Conservation (phyloP, 2,113 vertebrate genomes). For the Octodon degus region DNA sequence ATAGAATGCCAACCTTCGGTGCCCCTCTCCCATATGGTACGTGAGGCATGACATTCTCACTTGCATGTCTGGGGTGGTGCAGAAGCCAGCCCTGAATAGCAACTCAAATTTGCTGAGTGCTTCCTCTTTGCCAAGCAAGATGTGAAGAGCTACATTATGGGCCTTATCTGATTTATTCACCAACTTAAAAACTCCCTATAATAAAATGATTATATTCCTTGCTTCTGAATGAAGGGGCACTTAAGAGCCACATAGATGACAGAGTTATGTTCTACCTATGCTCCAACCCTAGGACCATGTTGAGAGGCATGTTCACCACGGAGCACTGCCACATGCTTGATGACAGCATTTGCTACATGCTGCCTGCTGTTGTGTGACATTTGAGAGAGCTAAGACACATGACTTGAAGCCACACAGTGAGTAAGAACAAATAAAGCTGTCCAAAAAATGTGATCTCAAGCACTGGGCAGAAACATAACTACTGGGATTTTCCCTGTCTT, state of each 20-base stretch:
- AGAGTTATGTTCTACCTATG: not conserved
- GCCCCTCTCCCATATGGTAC: not conserved
- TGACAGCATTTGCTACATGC: not conserved
- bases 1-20: constrained; percentile 19
- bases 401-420: not conserved
- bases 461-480: not conserved
- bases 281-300: not conserved
- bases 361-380: not conserved
- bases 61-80: not conserved
- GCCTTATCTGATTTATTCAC: not conserved
- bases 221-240: not conserved
- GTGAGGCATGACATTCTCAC: not conserved
- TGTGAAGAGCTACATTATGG: not conserved
- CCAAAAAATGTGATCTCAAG: not conserved
- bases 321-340: not conserved
- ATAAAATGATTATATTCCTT: not conserved
- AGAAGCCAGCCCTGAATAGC: not conserved
- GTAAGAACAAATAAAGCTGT: not conserved
- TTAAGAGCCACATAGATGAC: not conserved
- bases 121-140: too few relatives aligned
- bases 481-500: not conserved
- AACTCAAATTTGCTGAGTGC: not conserved
- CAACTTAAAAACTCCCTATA: not conserved
- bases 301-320: not conserved
- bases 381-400: not conserved